Evolutionary conservation across 2,797 vertebrate genomes (phyloP).

Genomic region (Schizopygopsis malacanthus): DNA sequence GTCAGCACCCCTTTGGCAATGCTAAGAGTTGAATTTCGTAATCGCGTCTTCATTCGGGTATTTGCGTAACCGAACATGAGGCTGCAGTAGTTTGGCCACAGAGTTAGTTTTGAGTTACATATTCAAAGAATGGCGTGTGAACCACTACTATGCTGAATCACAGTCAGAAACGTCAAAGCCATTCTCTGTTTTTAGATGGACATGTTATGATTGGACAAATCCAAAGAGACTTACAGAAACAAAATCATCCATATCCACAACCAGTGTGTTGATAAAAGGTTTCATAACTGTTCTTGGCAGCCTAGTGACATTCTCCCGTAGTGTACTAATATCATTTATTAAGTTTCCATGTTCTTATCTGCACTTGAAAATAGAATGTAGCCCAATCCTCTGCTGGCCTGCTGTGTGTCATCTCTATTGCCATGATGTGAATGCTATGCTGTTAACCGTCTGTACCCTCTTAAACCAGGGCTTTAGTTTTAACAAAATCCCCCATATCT

Average conservation of each 20-base stretch:
- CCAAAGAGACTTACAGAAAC: neutral
- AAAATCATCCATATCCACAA: conserved; percentile 25
- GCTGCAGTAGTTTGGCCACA: conserved; percentile 47
- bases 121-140: neutral
- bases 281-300: conserved; percentile 32
- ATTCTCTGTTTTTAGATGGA: neutral
- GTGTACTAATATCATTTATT: conserved; percentile 21
- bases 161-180: neutral
- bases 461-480: conserved; percentile 70
- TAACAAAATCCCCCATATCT: conserved; percentile 79
- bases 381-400: conserved; percentile 52
- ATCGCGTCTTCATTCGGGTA: neutral
- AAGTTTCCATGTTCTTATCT: conserved; percentile 39
- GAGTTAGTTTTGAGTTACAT: conserved; percentile 41
- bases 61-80: neutral
- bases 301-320: conserved; percentile 30
- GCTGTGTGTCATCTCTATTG: conserved; percentile 50
- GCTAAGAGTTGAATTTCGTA: neutral
- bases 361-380: conserved; percentile 48
- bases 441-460: conserved; percentile 67
- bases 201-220: neutral
- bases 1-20: neutral
- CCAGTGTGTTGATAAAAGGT: conserved; percentile 29
- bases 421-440: conserved; percentile 65
- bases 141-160: neutral